Base-by-base conservation (phyloP, 2,797 vertebrate species). In the Melanotaenia maccullochi region DNA sequence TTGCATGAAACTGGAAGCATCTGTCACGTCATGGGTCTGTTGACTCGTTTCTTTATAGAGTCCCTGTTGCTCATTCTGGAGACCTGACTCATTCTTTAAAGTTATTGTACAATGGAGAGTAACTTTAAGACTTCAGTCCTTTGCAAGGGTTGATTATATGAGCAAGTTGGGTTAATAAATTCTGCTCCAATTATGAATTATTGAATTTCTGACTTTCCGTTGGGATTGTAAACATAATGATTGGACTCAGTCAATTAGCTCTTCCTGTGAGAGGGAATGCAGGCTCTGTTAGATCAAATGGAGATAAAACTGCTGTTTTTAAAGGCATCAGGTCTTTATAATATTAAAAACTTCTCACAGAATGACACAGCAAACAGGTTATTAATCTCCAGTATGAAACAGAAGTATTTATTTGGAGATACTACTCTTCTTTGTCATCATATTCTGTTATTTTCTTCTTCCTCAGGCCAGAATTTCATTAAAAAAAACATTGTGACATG, bases 401-500 rank as follows among this genome's bases (percentile, higher is more conserved):
- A 44, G 18, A 47, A 18, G 47, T 28, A 2, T 28, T 78, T 38
- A 38, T 40, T 47, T 9, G 22, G 11, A 33, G 2, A 36, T 11
- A 36, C 35, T 36, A 11, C 8, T 36, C 35, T 36, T 36, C 35
- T 9, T 35, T 35, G 35, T 12, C 6, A 1, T 44, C 8, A 1
- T 44, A 18, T 60, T 30, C 5, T 5, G 7, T 6, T 60, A 24
- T 0, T 18, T 36, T 32, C 28, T 35, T 6, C 28, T 33, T 20
- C 12, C 25, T 54, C 2, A 25, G n/a, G 28, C 18, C 55, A 8
- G 25, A 42, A 56, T 38, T 9, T 11, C 58, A 76, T 88, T 1
- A 81, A 88, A 85, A 85, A 78, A 81, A 81, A 77, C 75, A 80
- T 74, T 1, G 9, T 6, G 30, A 63, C 52, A 14, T 51, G 40